Evolutionary conservation across 2,888 invertebrate genomes (phyloP), one percentile per base, ranked within the genome.

Genomic region (Athetis lepigone): DNA sequence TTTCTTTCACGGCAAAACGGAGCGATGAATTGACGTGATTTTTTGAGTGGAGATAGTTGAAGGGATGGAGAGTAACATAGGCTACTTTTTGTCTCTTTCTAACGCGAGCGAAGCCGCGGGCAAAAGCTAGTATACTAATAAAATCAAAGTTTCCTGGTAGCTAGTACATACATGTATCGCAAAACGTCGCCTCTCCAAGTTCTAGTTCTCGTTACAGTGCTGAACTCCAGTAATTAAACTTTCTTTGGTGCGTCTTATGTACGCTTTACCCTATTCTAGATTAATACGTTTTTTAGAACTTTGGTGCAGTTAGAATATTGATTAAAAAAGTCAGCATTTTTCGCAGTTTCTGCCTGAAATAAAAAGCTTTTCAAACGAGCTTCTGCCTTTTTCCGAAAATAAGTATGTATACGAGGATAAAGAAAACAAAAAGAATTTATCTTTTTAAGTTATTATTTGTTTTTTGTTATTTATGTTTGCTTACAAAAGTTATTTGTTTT

Each of bases 221-320:
- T 36, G 18, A 77, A 72, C 77, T 77, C 73, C 27, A 40, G 72
- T 72, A 77, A 72, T 72, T 72, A 72, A 72, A 77, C 42, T 72
- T 64, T 77, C 65, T 71, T 76, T 43, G 72, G 57, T 40, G 42
- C 45, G 54, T 76, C 65, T 72, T 71, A 64, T 76, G 54, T 63
- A 43, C 40, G 29, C 54, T 62, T 57, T 46, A 45, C 33, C 18
- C 42, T 51, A 47, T 71, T 55, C 27, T 13, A 29, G 21, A 52
- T 46, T 63, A 63, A 70, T 54, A 71, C 42, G 47, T 72, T 71
- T 71, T 66, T 63, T 39, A 50, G 33, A 51, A 58, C 36, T 55
- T 55, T 23, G 8, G 11, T 51, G 18, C 39, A 37, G 16, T 29
- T 25, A 16, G 23, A 49, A 56, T 47, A 75, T 37, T 13, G 13